phyloP scores from a whole-genome alignment of 2,113 vertebrate genomes.

The Cathartes aura region DNA sequence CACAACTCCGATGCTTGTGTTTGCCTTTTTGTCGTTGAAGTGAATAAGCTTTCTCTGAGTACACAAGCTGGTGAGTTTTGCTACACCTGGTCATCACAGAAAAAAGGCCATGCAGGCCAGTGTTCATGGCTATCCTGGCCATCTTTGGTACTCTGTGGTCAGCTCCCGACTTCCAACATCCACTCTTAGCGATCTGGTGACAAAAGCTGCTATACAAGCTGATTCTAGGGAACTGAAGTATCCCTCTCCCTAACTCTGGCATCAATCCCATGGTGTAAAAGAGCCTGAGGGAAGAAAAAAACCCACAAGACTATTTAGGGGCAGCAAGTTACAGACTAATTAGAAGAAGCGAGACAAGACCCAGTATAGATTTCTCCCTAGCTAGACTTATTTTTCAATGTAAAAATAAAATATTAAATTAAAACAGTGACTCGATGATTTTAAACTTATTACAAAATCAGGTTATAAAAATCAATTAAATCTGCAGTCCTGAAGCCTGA shows the following conservation, averaged over 20 bases:
- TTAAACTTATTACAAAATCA: neutral
- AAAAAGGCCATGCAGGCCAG: neutral
- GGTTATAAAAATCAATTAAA: neutral
- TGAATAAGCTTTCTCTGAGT: neutral
- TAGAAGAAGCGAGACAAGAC: neutral
- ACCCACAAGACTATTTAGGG: neutral
- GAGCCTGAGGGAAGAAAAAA: neutral
- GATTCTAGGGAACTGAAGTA: neutral
- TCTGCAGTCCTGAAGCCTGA: neutral
- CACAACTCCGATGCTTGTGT: neutral
- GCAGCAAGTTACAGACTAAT: neutral
- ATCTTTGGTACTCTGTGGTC: neutral
- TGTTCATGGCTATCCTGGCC: accelerated
- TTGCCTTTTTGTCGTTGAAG: neutral
- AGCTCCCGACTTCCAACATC: neutral
- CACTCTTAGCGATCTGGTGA: accelerated
- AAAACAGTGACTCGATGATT: neutral
- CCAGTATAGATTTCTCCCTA: neutral
- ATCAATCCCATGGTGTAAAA: neutral
- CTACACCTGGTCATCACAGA: too few species aligned
- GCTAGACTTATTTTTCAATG: neutral
- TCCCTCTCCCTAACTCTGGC: neutral
- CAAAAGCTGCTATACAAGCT: neutral
- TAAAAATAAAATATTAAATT: neutral
- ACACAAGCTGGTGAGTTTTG: neutral